Percentiles rank a stretch among this genome's conserved stretches.
These are phyloP conservation scores for Macrotus californicus DNA, from an alignment of 2,113 vertebrate genomes.

Conservation along the genomic window DNA sequence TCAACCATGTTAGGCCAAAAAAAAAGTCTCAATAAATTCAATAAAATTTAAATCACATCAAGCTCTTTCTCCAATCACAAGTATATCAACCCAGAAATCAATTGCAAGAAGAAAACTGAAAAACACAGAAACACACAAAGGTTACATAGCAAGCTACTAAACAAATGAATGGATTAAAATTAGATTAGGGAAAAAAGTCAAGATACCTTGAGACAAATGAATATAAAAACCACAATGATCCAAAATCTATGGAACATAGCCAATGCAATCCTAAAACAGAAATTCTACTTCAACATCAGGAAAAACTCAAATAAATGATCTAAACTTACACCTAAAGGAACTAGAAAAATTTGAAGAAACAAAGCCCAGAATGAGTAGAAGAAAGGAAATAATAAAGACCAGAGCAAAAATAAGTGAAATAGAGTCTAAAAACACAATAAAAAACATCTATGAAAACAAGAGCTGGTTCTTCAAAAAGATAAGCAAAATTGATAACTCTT, in stretches of 20 bases:
- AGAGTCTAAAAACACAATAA: too few relatives aligned
- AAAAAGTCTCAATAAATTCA: not conserved
- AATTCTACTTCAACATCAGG: not conserved
- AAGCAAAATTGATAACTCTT: too few relatives aligned
- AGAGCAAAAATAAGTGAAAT: too few relatives aligned
- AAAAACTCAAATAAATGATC: not conserved
- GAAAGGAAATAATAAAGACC: not conserved
- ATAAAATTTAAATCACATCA: not conserved
- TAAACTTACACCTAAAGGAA: not conserved
- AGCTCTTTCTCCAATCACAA: not conserved
- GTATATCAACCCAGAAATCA: not conserved
- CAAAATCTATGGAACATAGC: not conserved
- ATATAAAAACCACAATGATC: not conserved
- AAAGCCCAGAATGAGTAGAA: not conserved
- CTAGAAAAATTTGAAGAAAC: not conserved
- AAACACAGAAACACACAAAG: not conserved
- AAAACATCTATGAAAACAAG: too few relatives aligned
- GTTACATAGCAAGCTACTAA: not conserved
- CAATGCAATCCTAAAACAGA: not conserved
- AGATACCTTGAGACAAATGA: not conserved
- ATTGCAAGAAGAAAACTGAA: not conserved
- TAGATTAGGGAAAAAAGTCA: not conserved
- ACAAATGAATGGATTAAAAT: not conserved
- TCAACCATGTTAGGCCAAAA: not conserved
- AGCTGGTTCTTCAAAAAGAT: too few relatives aligned